A percentile compares a stretch with the other conserved stretches of the same genome.
phyloP scores from a whole-genome alignment of 1,140 invertebrate species.

The Diachasma alloeum region DNA sequence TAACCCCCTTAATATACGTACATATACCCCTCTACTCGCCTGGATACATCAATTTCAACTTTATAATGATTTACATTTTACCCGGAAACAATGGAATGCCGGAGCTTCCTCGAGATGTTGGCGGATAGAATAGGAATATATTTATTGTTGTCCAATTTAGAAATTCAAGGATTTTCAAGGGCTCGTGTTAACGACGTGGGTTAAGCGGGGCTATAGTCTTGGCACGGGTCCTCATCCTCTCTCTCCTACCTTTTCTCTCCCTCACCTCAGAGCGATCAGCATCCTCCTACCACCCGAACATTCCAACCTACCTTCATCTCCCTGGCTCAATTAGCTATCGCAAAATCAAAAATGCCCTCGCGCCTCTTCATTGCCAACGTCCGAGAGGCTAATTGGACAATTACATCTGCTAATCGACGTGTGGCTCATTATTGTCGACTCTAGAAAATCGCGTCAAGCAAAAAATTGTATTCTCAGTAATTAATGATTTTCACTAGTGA shows the following conservation, averaged over 20 bases:
- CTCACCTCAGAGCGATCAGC: background rate
- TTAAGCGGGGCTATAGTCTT: slow-evolving; percentile 12
- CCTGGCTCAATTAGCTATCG: slow-evolving; percentile 8
- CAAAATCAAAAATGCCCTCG: slow-evolving; percentile 15
- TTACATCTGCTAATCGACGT: slow-evolving; percentile 24
- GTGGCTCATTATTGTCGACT: slow-evolving; percentile 13
- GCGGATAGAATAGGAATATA: no score
- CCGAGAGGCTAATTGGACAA: slow-evolving; percentile 30
- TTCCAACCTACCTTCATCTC: background rate
- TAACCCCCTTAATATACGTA: slow-evolving; percentile 17
- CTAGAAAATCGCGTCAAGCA: background rate
- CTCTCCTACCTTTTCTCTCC: background rate
- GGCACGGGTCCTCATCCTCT: background rate
- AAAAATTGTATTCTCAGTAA: background rate
- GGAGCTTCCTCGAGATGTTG: no score
- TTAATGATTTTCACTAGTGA: background rate
- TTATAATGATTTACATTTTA: background rate
- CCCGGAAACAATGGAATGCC: no score
- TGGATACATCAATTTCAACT: background rate
- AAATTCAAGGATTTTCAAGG: background rate
- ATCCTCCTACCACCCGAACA: background rate
- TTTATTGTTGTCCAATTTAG: background rate
- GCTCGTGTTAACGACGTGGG: slow-evolving; percentile 21
- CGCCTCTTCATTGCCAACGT: slow-evolving; percentile 12
- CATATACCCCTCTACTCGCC: background rate